Conservation (phyloP, 92 coral and sea anemone species). For the Porites evermanni region DNA sequence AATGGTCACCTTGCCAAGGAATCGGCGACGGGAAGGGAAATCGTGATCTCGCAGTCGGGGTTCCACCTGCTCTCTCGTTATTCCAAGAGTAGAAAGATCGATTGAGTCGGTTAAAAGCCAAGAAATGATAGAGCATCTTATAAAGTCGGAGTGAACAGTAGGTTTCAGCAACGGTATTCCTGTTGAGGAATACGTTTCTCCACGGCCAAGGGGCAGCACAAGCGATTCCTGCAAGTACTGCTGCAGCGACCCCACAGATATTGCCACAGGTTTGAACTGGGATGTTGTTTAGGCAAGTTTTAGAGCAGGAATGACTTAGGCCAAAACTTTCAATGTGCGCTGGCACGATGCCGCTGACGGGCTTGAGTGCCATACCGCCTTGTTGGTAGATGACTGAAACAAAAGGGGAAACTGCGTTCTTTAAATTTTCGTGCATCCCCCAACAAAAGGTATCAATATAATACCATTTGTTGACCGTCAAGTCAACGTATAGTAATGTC, state of each 20-base stretch:
- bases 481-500: constrained; percentile 39
- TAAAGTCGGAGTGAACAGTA: constrained; percentile 22
- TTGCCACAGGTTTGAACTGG: constrained; percentile 11
- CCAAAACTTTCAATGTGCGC: not conserved
- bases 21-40: constrained; percentile 17
- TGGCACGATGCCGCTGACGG: not conserved
- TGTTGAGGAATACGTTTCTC: constrained; percentile 31
- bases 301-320: constrained; percentile 5
- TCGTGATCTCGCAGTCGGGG: constrained; percentile 10
- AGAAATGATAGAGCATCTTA: constrained; percentile 26
- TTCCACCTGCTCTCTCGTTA: constrained; percentile 10
- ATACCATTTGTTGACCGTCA: constrained; percentile 38
- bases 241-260: constrained; percentile 30
- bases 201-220: constrained; percentile 28
- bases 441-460: constrained; percentile 42
- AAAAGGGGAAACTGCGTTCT: not conserved
- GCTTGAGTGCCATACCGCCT: not conserved
- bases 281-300: constrained; percentile 13
- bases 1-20: constrained; percentile 17
- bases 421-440: constrained; percentile 9
- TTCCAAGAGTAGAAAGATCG: constrained; percentile 11
- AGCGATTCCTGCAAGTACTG: constrained; percentile 42
- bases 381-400: constrained; percentile 10
- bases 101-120: constrained; percentile 36
- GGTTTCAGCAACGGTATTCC: constrained; percentile 13